phyloP scores from a whole-genome alignment of 2,113 vertebrate species.

The Psittacus erithacus region DNA sequence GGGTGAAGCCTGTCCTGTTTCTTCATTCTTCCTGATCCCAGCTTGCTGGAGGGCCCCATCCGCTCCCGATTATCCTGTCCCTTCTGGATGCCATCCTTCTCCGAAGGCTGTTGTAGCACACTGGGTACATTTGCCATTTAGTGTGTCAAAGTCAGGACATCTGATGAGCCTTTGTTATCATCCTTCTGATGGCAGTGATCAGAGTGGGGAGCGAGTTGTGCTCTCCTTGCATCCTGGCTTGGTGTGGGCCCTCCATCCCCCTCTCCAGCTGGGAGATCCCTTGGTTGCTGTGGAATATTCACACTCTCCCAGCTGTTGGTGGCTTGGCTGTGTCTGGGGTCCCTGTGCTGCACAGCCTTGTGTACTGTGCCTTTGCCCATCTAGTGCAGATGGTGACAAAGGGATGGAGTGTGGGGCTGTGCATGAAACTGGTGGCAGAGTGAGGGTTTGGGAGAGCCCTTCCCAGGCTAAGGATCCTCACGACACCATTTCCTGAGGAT shows the following conservation, averaged over 20 bases:
- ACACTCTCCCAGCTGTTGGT: fast-evolving
- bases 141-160: neutral
- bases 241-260: neutral
- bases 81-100: neutral
- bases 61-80: fast-evolving
- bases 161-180: neutral
- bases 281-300: neutral
- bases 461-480: fast-evolving
- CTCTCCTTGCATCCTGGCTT: neutral
- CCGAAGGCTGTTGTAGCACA: neutral
- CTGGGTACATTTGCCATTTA: neutral
- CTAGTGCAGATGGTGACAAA: fast-evolving
- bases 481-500: fast-evolving
- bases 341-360: neutral
- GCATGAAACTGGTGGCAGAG: neutral
- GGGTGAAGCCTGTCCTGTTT: neutral
- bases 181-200: neutral
- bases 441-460: neutral
- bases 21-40: neutral
- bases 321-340: neutral
- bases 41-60: neutral
- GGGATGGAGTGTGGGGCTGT: neutral
- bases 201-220: fast-evolving
- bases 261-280: neutral
- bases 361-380: neutral